A percentile compares a stretch with the other conserved stretches of the same genome.
Conservation (phyloP, 2,113 vertebrate genomes). For the Hydrolagus affinis region DNA sequence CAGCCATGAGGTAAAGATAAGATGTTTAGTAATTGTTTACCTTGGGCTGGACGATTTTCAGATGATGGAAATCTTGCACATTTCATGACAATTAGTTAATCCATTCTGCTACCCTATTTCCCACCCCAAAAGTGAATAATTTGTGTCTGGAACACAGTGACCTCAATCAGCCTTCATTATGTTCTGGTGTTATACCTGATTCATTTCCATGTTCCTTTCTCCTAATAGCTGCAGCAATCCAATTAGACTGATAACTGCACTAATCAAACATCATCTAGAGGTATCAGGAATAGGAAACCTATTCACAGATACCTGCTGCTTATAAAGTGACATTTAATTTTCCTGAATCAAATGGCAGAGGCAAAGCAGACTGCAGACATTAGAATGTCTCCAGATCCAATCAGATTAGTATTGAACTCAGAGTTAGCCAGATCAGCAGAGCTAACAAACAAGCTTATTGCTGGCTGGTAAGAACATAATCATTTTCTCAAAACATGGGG, state of each 20-base stretch:
- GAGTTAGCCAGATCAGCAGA: background rate
- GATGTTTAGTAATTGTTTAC: too few relatives aligned
- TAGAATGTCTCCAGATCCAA: background rate
- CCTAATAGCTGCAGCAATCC: background rate
- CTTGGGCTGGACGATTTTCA: too few relatives aligned
- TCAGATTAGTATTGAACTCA: background rate
- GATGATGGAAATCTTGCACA: too few relatives aligned
- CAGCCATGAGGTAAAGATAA: too few relatives aligned
- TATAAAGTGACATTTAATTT: slow-evolving; percentile 4
- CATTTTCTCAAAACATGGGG: background rate
- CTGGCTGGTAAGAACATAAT: background rate
- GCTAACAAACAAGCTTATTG: background rate
- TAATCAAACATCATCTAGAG: background rate
- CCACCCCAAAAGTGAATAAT: too few relatives aligned
- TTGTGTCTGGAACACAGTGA: too few relatives aligned
- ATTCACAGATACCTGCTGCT: background rate
- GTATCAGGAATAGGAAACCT: background rate
- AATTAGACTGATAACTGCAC: background rate
- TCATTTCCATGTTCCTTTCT: too few relatives aligned
- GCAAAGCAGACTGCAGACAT: background rate
- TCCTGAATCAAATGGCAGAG: background rate
- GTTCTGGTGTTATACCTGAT: too few relatives aligned
- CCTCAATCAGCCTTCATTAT: too few relatives aligned
- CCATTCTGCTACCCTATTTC: too few relatives aligned
- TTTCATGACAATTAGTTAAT: too few relatives aligned